Evolutionary conservation across 2,113 vertebrate genomes (phyloP), one percentile per base, ranked within the genome.

Genomic region (Sigmodon hispidus): DNA sequence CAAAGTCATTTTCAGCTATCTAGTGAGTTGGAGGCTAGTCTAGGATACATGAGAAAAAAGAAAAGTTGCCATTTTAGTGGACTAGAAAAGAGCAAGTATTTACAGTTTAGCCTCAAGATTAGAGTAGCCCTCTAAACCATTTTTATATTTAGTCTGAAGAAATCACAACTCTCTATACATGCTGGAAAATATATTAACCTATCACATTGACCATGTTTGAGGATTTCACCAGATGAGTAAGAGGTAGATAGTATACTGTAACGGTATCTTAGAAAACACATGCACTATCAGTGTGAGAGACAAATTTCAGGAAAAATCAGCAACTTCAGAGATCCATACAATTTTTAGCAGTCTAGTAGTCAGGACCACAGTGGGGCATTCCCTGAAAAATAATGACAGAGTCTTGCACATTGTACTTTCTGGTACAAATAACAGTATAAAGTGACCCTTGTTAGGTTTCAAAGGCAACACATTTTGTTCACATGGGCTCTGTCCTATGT

Each of bases 91-190:
- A 89, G 86, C 17, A 67, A 36, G 10, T 67, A 86, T 50, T 50
- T 67, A 34, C 43, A 69, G 45, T 86, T 69, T 69, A 50, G 31
- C 19, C 43, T 69, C 45, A 69, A 86, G 84, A 19, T 48, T 79
- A 34, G 52, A 79, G 52, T 83, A 92, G 40, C n/a, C 73, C 36
- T 57, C 48, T 4, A 85, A 45, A 9, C 2, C 8, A 85, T 48
- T 94, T 69, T 73, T 48, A 55, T 90, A 73, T 83, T 94, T 43
- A 57, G 13, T 81, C 57, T 91, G 69, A 84, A 52, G 85, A 92
- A 13, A 72, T 57, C 36, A 87, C 85, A 79, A 55, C 45, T 77
- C 31, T 93, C 43, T 83, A 43, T 55, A 88, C 7, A 85, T 65
- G 29, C 52, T 83, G 17, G 15, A 67, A 81, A 94, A 84, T 8